Evolutionary conservation across 2,113 vertebrate genomes (phyloP), one percentile per base, ranked within the genome.

Genomic region (Dolichotis patagonum): DNA sequence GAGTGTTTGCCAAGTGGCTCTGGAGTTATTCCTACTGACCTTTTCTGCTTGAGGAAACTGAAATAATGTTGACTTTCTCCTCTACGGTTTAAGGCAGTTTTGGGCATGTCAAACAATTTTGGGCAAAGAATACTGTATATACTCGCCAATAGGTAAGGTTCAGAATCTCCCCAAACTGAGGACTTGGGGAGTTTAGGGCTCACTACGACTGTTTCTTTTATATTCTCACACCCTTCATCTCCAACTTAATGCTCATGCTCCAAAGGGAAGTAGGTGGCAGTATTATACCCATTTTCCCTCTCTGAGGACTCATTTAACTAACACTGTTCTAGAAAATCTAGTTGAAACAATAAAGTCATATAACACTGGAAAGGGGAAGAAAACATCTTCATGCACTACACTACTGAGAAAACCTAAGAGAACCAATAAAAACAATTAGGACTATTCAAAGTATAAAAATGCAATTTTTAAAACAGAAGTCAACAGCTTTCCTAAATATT

Each of bases 341-440:
- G 88, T 35, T 38, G 85, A 96, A 97, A 95, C 46, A 94, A 60
- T 52, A 90, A 87, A 87, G 41, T 86, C 65, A 94, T 58, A n/a
- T 46, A 88, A 85, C 52, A 88, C 0, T 67, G 88, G 24, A 86
- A 88, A 92, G 52, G 30, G 41, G 71, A 95, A 96, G 54, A 71
- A 95, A 58, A 65, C 58, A 86, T 86, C 90, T 94, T 62, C 60
- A 88, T 24, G 58, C 69, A 26, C 92, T 67, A 22, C 49, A 80
- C 78, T 82, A 38, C 43, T 94, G 78, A 96, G 85, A 91, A 95
- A 94, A 88, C 30, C 69, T 93, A 63, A 95, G 22, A 92, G 67
- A 80, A 77, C n/a, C 75, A 90, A 9, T 63, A 84, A 83, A 46
- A 90, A 90, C 62, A 83, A 95, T 52, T 56, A 94, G 78, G 19